phyloP scores from a whole-genome alignment of 1,140 invertebrate genomes.

The Meloidogyne exigua region DNA sequence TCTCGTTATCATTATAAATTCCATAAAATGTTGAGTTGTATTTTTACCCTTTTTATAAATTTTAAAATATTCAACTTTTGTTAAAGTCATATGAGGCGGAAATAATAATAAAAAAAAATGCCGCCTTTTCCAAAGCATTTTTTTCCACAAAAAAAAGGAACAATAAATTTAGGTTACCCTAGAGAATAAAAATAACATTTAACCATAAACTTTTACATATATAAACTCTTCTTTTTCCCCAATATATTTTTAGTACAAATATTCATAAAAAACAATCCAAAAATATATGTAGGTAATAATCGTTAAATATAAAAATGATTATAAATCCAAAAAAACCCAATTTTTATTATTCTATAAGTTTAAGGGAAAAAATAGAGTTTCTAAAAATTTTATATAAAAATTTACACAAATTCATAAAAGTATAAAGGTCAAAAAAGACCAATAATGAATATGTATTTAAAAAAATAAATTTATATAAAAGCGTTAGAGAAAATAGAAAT shows the following conservation, averaged over 20 bases:
- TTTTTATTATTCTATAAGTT: not conserved
- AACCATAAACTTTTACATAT: not conserved
- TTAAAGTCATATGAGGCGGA: not conserved
- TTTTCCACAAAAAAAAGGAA: not conserved
- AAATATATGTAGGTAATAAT: not conserved
- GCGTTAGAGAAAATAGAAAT: not conserved
- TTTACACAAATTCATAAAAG: not conserved
- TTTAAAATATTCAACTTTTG: not conserved
- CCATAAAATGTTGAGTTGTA: not conserved
- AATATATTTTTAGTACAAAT: no score
- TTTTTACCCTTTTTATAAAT: not conserved
- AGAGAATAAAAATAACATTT: slow-evolving; percentile 5
- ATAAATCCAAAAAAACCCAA: not conserved
- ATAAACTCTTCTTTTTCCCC: not conserved
- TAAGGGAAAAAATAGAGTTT: no score
- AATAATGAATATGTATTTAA: not conserved
- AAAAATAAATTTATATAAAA: not conserved
- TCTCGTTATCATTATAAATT: no score
- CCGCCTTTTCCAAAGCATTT: not conserved
- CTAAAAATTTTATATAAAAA: no score
- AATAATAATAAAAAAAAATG: slow-evolving; percentile 6
- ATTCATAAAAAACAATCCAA: no score
- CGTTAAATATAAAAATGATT: not conserved
- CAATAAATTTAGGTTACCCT: slow-evolving; percentile 4
- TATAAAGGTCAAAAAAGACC: not conserved